Conservation (phyloP, 1,140 invertebrate genomes). For the Physella acuta region DNA sequence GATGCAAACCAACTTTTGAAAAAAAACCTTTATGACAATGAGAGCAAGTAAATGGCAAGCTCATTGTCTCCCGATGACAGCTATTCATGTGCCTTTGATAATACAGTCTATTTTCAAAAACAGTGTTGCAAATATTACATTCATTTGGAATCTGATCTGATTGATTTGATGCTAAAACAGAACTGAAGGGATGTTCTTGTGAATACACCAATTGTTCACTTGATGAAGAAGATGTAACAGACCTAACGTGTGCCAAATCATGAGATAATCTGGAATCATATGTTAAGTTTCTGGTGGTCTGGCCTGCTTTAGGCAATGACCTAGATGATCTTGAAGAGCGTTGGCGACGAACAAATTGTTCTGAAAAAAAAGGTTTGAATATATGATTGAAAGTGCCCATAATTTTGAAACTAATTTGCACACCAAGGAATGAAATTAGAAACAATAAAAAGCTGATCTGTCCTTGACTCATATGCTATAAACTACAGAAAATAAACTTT, state of each 20-base stretch:
- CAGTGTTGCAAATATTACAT: neutral
- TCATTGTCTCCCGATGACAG: conserved; percentile 1
- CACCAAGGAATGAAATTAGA: no score
- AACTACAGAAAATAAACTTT: no score
- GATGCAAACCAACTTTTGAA: conserved; percentile 15
- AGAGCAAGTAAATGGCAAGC: conserved; percentile 10
- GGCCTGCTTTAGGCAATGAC: neutral
- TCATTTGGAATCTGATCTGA: neutral
- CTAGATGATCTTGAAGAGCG: neutral
- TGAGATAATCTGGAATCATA: neutral
- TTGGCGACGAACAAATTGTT: neutral
- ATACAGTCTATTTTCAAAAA: conserved; percentile 2
- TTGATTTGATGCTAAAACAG: neutral
- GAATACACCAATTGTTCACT: no score
- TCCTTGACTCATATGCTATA: no score
- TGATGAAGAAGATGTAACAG: neutral
- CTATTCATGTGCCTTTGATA: conserved; percentile 22
- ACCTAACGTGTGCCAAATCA: neutral
- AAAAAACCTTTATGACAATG: conserved; percentile 20
- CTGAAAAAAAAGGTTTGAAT: conserved; percentile 17
- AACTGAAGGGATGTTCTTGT: neutral
- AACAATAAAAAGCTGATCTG: no score
- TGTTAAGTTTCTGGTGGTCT: neutral
- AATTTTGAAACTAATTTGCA: neutral
- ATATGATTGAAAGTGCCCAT: neutral